Percentiles rank a stretch among this genome's conserved stretches.
Conservation (phyloP, 2,797 vertebrate species). For the Crenichthys baileyi region DNA sequence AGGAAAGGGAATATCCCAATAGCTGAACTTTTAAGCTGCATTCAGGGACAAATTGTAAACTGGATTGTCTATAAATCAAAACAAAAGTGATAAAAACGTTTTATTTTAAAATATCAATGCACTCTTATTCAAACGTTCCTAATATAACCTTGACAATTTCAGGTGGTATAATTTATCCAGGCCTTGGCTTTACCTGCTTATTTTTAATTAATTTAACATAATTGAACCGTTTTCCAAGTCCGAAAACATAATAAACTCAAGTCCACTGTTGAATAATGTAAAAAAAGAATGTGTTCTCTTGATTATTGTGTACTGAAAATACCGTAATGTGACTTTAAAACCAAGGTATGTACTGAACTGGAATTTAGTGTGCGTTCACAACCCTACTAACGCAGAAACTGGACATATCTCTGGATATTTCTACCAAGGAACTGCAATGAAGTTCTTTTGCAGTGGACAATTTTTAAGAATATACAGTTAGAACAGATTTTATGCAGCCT, state of each 20-base stretch:
- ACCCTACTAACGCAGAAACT: background rate
- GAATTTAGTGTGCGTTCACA: background rate
- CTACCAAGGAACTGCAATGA: background rate
- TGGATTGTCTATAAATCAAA: too few relatives aligned
- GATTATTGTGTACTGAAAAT: background rate
- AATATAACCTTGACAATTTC: background rate
- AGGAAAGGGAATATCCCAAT: too few relatives aligned
- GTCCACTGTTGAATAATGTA: background rate
- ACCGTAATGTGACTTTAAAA: background rate
- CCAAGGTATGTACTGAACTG: background rate
- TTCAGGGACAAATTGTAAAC: background rate
- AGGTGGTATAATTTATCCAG: background rate
- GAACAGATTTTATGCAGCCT: background rate
- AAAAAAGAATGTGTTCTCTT: background rate
- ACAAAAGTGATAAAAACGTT: too few relatives aligned
- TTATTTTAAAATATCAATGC: too few relatives aligned
- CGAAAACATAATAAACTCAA: background rate
- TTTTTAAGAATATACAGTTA: background rate
- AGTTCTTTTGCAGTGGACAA: background rate
- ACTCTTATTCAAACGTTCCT: too few relatives aligned
- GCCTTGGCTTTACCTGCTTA: too few relatives aligned
- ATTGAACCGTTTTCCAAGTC: too few relatives aligned
- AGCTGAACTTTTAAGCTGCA: too few relatives aligned
- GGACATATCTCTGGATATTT: background rate
- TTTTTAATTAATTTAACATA: background rate